phyloP scores from a whole-genome alignment of 2,113 vertebrate genomes.

The Lophius piscatorius region DNA sequence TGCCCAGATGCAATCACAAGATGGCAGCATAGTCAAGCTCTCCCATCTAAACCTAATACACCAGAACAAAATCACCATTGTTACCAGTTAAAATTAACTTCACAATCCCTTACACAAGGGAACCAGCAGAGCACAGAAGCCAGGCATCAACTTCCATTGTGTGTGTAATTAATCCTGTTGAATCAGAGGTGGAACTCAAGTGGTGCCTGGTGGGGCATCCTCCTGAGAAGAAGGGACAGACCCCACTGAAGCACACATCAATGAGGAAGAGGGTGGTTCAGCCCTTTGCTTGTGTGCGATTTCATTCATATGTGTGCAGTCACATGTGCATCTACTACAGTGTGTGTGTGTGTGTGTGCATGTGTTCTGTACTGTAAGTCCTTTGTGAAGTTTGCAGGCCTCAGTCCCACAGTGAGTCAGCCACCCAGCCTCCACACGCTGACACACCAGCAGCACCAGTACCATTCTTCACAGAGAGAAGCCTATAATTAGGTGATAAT shows the following conservation, averaged over 20 bases:
- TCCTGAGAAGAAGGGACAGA: conserved; percentile 14
- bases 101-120: conserved; percentile 37
- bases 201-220: conserved; percentile 52
- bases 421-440: conserved; percentile 59
- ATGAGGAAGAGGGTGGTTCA: conserved; percentile 31
- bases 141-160: conserved; percentile 57
- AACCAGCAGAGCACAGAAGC: conserved; percentile 48
- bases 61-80: conserved; percentile 53
- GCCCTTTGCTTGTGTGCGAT: conserved; percentile 13
- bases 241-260: conserved; percentile 51
- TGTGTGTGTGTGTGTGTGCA: conserved; percentile 21
- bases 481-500: conserved; percentile 79
- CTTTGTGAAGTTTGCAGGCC: conserved; percentile 37
- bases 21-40: conserved; percentile 74
- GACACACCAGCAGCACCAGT: conserved; percentile 58
- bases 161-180: conserved; percentile 74
- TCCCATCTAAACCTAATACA: conserved; percentile 41
- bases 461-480: conserved; percentile 69
- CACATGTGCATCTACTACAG: conserved; percentile 21
- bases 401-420: conserved; percentile 55
- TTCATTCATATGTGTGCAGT: conserved; percentile 34
- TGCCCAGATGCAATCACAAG: conserved; percentile 71
- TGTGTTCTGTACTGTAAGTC: no score
- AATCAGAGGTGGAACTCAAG: conserved; percentile 61
- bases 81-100: conserved; percentile 68